Evolutionary conservation across 2,888 invertebrate species (phyloP).

Genomic region (Arctia plantaginis): DNA sequence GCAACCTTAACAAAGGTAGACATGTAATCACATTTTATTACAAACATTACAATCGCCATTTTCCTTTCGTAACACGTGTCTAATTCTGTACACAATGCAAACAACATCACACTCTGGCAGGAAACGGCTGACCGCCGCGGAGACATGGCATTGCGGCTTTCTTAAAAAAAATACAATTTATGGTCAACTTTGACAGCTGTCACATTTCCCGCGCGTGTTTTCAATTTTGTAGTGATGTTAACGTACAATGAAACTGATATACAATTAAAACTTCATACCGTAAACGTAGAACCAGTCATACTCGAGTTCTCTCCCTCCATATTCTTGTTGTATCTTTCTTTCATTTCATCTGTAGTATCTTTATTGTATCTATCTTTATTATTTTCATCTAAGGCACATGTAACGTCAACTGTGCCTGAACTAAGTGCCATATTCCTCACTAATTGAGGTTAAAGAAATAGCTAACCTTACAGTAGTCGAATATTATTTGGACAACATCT

Average conservation of each 20-base stretch:
- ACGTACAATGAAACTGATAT: not conserved
- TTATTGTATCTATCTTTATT: too few species aligned
- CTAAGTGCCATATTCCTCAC: too few species aligned
- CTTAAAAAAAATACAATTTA: constrained; percentile 56
- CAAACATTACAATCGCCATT: constrained; percentile 37
- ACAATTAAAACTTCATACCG: not conserved
- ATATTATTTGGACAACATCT: too few species aligned
- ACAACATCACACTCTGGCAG: constrained; percentile 56
- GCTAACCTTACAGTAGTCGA: too few species aligned
- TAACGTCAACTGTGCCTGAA: too few species aligned
- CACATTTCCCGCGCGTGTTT: constrained; percentile 67
- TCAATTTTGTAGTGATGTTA: constrained; percentile 25
- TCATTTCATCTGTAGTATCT: too few species aligned
- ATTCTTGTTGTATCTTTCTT: too few species aligned
- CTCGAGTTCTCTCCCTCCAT: too few species aligned
- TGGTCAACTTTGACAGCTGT: constrained; percentile 69
- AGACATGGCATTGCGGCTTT: constrained; percentile 49
- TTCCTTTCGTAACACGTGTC: constrained; percentile 54
- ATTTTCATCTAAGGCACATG: too few species aligned
- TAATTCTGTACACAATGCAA: constrained; percentile 40
- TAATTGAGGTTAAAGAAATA: too few species aligned
- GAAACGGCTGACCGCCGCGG: constrained; percentile 61
- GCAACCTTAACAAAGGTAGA: constrained; percentile 28
- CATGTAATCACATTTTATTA: constrained; percentile 53
- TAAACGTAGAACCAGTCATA: too few species aligned